These are phyloP conservation scores for Entomyzon cyanotis DNA, from an alignment of 2,113 vertebrate species.

Conservation along the genomic window DNA sequence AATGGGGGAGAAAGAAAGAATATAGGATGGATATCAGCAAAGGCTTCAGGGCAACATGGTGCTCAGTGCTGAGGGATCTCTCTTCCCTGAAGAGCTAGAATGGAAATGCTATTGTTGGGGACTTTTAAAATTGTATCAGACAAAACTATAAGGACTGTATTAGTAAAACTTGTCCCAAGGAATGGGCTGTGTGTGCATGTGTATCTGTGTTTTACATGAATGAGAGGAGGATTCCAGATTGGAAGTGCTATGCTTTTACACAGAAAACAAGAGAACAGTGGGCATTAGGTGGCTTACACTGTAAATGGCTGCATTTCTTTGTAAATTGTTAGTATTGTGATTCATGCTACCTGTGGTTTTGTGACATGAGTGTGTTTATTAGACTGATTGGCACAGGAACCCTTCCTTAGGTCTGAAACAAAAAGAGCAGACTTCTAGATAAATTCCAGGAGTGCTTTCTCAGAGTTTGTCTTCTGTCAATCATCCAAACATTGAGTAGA, in stretches of 20 bases:
- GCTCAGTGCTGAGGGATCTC: background rate
- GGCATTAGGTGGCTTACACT: background rate
- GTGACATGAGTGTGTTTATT: background rate
- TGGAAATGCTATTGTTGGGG: background rate
- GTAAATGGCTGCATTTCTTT: background rate
- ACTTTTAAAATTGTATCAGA: background rate
- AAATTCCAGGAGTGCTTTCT: background rate
- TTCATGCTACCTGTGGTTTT: background rate
- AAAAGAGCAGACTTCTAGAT: background rate
- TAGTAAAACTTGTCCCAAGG: background rate
- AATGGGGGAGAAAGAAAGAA: conserved; percentile 46
- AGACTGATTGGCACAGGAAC: background rate
- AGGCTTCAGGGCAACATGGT: background rate
- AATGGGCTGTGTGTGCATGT: accelerated
- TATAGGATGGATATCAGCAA: background rate
- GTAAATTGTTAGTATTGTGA: background rate
- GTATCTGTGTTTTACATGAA: background rate
- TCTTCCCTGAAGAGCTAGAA: background rate
- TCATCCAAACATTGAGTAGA: background rate
- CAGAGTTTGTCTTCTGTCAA: background rate
- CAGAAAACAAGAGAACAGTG: background rate
- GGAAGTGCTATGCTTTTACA: background rate
- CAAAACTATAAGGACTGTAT: background rate
- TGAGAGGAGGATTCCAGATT: background rate
- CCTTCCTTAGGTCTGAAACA: background rate